phyloP scores from a whole-genome alignment of 1,140 invertebrate genomes.

The Sipha flava region DNA sequence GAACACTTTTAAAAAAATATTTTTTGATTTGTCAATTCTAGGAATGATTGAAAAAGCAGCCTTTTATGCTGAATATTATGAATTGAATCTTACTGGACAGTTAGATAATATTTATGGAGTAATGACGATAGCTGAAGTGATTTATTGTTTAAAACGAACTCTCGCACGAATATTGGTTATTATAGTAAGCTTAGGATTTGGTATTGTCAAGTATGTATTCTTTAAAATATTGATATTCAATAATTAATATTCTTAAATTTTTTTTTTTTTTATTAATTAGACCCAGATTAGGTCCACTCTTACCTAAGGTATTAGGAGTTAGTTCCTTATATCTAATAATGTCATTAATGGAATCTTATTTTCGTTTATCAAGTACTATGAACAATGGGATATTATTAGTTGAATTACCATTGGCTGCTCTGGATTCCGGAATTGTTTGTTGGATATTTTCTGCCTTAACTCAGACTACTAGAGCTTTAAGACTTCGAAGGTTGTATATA shows the following conservation, averaged over 20 bases:
- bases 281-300: conserved; percentile 72
- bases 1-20: neutral
- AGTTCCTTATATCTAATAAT: conserved; percentile 74
- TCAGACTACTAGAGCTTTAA: conserved; percentile 76
- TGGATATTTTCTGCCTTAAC: conserved; percentile 85
- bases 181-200: conserved; percentile 87
- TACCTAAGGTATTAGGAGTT: conserved; percentile 75
- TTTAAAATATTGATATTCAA: neutral
- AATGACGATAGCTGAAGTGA: conserved; percentile 73
- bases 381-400: conserved; percentile 61
- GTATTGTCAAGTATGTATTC: conserved; percentile 78
- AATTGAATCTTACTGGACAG: conserved; percentile 63
- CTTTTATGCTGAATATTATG: conserved; percentile 82
- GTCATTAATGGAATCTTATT: conserved; percentile 71
- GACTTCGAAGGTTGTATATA: conserved; percentile 55
- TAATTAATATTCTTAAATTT: neutral
- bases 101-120: conserved; percentile 52
- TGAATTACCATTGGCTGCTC: conserved; percentile 60
- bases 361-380: conserved; percentile 61
- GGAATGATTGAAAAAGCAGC: conserved; percentile 76
- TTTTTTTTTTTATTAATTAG: conserved; percentile 45
- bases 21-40: neutral
- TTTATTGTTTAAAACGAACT: conserved; percentile 80
- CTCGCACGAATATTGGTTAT: conserved; percentile 86
- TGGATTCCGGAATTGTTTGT: conserved; percentile 65